These are phyloP conservation scores for Mohoua ochrocephala DNA, from an alignment of 2,113 vertebrate genomes.

Conservation along the genomic window DNA sequence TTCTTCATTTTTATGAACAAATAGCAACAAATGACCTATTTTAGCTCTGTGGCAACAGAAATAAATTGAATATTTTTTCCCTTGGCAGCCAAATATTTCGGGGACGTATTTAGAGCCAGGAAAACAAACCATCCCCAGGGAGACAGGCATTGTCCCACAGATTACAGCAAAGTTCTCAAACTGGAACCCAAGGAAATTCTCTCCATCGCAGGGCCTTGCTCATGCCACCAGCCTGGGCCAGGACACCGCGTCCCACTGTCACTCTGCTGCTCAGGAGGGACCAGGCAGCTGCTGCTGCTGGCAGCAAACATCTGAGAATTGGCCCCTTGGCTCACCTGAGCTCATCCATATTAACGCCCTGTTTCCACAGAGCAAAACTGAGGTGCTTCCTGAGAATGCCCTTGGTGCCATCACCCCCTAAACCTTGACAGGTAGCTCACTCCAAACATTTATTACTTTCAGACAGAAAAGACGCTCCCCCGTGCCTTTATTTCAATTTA, in stretches of 20 bases:
- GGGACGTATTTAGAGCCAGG: accelerated
- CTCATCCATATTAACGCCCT: not conserved
- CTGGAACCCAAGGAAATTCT: not conserved
- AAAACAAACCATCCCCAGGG: not conserved
- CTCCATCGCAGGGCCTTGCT: not conserved
- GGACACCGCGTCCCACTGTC: not conserved
- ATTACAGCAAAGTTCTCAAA: not conserved
- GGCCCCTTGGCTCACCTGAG: not conserved
- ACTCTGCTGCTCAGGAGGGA: not conserved
- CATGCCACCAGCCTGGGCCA: not conserved
- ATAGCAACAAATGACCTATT: not conserved
- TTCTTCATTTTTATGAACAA: not conserved
- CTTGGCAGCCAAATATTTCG: not conserved
- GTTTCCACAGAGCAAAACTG: not conserved
- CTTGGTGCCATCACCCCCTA: conserved; percentile 20
- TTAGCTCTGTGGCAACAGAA: not conserved
- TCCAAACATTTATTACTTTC: conserved; percentile 50
- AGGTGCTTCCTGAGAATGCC: not conserved
- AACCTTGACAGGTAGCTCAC: not conserved
- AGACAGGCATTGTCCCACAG: not conserved
- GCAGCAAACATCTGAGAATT: not conserved
- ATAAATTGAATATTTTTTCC: not conserved
- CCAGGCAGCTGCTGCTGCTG: not conserved
- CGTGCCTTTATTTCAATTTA: conserved; percentile 48
- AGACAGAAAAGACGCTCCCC: conserved; percentile 28